Evolutionary conservation across 2,797 vertebrate species (phyloP).

Genomic region (Cryptoprocta ferox): DNA sequence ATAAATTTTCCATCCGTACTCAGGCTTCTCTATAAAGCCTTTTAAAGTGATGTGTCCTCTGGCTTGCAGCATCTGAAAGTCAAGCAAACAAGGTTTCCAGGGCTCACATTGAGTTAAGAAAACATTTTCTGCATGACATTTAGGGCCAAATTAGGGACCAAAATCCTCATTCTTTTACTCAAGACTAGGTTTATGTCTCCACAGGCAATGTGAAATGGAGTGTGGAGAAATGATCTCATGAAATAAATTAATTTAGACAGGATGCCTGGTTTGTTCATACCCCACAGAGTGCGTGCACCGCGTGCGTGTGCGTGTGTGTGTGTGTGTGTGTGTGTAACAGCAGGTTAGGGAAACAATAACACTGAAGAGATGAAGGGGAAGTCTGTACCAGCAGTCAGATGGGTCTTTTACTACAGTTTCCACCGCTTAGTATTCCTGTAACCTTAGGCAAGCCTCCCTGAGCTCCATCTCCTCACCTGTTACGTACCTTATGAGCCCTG

Average conservation of each 20-base stretch:
- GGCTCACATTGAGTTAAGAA: conserved; percentile 72
- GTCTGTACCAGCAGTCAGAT: neutral
- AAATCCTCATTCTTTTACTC: conserved; percentile 78
- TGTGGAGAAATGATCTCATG: conserved; percentile 82
- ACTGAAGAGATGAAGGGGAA: neutral
- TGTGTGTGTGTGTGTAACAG: neutral
- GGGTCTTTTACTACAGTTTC: neutral
- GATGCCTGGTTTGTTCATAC: conserved; percentile 67
- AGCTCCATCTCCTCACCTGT: neutral
- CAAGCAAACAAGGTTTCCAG: conserved; percentile 73
- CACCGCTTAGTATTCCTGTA: neutral
- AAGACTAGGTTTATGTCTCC: conserved; percentile 75
- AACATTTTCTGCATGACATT: conserved; percentile 80
- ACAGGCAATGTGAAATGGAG: conserved; percentile 80
- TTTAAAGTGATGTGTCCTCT: conserved; percentile 62
- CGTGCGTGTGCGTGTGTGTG: neutral
- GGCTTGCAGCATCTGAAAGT: conserved; percentile 60
- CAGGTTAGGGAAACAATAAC: neutral
- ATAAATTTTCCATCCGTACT: conserved; percentile 51
- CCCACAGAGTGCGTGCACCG: neutral
- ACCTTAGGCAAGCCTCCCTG: neutral
- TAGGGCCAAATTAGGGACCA: conserved; percentile 77
- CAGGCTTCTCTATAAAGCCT: conserved; percentile 38
- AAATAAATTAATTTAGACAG: conserved; percentile 83
- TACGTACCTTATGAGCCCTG: neutral